These are phyloP conservation scores for Todus mexicanus DNA, from an alignment of 2,797 vertebrate species.

Conservation along the genomic window DNA sequence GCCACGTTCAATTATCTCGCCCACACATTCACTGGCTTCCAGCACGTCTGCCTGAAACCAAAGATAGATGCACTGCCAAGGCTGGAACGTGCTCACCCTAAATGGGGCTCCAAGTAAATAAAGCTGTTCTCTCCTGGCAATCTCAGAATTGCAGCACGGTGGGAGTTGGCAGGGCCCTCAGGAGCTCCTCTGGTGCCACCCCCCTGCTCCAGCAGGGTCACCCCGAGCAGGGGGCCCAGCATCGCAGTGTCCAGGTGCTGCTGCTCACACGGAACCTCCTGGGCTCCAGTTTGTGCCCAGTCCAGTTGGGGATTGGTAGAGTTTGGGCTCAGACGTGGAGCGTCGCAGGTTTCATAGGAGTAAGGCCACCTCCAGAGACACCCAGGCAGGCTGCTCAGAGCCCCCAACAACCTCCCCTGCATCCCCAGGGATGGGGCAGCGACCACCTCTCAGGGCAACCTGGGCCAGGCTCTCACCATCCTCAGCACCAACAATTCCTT, in stretches of 20 bases:
- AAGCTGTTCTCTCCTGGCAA: neutral
- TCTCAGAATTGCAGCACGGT: neutral
- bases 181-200: neutral
- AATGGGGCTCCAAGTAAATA: neutral
- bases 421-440: neutral
- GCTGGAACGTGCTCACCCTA: neutral
- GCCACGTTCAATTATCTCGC: neutral
- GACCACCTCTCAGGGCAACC: neutral
- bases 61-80: neutral
- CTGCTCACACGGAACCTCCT: no score
- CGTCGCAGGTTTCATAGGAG: neutral
- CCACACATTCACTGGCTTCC: neutral
- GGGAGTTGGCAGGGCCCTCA: neutral
- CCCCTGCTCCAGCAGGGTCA: neutral
- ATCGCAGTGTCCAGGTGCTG: no score
- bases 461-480: neutral
- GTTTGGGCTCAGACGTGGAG: neutral
- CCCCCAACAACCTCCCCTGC: neutral
- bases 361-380: neutral
- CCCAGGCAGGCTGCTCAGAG: neutral
- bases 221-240: neutral
- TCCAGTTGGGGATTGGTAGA: no score
- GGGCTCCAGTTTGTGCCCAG: no score
- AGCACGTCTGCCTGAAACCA: neutral
- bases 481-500: neutral